Conservation (phyloP, 2,113 vertebrate genomes). For the Lampris megalopsis region DNA sequence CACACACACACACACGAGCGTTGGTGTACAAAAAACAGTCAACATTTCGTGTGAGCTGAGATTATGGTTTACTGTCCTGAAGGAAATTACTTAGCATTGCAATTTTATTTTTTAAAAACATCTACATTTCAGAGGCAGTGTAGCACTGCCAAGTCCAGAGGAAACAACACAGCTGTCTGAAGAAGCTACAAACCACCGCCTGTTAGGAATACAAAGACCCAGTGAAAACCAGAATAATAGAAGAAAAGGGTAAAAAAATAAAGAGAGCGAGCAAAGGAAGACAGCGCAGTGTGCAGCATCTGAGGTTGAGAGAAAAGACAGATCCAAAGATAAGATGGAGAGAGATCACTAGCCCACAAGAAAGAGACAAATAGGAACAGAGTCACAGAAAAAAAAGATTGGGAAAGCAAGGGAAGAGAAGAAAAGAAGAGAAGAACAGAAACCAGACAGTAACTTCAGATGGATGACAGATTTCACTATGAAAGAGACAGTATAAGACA, state of each 20-base stretch:
- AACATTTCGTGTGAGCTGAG: slow-evolving; percentile 20
- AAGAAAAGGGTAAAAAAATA: neutral
- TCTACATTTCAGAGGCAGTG: neutral
- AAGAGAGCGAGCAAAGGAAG: slow-evolving; percentile 4
- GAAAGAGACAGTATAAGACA: no score
- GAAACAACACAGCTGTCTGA: slow-evolving; percentile 9
- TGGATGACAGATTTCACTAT: neutral
- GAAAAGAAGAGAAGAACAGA: no score
- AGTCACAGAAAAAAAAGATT: neutral
- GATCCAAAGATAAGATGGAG: slow-evolving; percentile 11
- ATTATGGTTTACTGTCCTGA: slow-evolving; percentile 1
- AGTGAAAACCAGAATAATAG: slow-evolving; percentile 9
- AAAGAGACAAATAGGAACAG: slow-evolving; percentile 3
- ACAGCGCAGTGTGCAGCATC: neutral
- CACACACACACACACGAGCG: neutral
- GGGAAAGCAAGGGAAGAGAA: no score
- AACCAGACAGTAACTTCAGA: neutral
- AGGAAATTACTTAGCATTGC: slow-evolving; percentile 13
- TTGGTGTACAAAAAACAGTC: neutral
- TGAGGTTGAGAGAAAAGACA: slow-evolving; percentile 31
- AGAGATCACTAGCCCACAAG: neutral
- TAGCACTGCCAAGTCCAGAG: neutral
- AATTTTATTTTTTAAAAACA: neutral
- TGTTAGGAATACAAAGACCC: slow-evolving; percentile 24
- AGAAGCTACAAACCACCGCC: slow-evolving; percentile 12